Evolutionary conservation across 2,113 vertebrate genomes (phyloP).

Genomic region (Tylochromis polylepis): DNA sequence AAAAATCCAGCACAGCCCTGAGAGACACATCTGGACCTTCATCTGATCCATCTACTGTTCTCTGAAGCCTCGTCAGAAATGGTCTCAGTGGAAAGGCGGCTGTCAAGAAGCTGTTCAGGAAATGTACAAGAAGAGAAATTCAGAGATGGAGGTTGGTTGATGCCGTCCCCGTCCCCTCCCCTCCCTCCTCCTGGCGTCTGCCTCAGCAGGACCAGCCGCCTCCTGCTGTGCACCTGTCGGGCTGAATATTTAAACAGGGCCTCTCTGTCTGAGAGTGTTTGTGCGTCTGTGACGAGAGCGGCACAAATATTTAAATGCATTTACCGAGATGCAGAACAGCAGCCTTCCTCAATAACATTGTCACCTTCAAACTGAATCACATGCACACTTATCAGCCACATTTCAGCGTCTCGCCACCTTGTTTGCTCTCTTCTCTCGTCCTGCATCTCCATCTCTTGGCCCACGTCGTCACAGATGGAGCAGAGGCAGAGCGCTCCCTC

Average conservation of each 20-base stretch:
- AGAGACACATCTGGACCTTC: neutral
- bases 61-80: neutral
- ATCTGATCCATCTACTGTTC: neutral
- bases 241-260: neutral
- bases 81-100: neutral
- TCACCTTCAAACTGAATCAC: neutral
- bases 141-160: neutral
- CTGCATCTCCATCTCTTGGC: neutral
- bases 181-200: neutral
- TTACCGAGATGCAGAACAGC: neutral
- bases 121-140: neutral
- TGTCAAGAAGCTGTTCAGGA: neutral
- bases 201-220: neutral
- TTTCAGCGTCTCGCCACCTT: neutral
- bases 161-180: no score
- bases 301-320: neutral
- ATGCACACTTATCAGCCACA: neutral
- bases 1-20: neutral
- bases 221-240: neutral
- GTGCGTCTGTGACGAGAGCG: neutral
- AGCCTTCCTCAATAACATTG: neutral
- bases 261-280: neutral
- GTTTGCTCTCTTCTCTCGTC: neutral
- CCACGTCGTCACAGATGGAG: conserved; percentile 26
- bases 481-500: conserved; percentile 3